A percentile compares a stretch with the other conserved stretches of the same genome.
Conservation (phyloP, 2,797 vertebrate species). For the Ceyx erithaca region DNA sequence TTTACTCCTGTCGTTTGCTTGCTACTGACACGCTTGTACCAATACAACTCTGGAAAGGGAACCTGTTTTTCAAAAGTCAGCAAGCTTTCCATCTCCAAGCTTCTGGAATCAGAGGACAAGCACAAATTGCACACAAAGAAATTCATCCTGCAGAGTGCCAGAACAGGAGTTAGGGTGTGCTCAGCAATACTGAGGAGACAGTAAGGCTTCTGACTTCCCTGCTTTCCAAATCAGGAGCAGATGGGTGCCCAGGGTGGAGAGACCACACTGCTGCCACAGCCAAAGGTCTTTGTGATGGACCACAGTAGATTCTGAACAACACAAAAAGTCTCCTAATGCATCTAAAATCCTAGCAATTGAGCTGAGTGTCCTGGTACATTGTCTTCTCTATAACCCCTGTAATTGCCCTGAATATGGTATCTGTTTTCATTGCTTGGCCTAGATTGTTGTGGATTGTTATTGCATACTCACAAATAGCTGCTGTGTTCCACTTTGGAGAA, state of each 20-base stretch:
- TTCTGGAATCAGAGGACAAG: neutral
- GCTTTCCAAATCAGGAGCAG: neutral
- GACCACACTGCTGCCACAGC: neutral
- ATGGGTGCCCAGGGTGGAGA: neutral
- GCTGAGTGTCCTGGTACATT: neutral
- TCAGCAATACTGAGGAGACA: neutral
- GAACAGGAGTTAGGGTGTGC: neutral
- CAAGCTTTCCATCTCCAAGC: neutral
- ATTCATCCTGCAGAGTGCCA: neutral
- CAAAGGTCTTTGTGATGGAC: neutral
- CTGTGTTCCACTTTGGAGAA: conserved; percentile 38
- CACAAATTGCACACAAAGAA: neutral
- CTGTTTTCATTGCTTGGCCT: conserved; percentile 26
- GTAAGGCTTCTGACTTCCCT: neutral
- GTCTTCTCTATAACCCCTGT: neutral
- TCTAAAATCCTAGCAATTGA: neutral
- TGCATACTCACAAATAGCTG: conserved; percentile 39
- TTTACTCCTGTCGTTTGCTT: neutral
- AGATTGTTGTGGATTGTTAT: conserved; percentile 13
- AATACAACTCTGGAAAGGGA: neutral
- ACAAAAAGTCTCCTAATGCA: neutral
- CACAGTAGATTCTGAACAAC: neutral
- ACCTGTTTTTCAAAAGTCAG: neutral
- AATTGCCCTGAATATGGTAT: neutral
- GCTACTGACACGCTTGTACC: neutral